Base-by-base conservation (phyloP, 37 sponge, comb jelly and placozoan genomes). In the Mnemiopsis leidyi region DNA sequence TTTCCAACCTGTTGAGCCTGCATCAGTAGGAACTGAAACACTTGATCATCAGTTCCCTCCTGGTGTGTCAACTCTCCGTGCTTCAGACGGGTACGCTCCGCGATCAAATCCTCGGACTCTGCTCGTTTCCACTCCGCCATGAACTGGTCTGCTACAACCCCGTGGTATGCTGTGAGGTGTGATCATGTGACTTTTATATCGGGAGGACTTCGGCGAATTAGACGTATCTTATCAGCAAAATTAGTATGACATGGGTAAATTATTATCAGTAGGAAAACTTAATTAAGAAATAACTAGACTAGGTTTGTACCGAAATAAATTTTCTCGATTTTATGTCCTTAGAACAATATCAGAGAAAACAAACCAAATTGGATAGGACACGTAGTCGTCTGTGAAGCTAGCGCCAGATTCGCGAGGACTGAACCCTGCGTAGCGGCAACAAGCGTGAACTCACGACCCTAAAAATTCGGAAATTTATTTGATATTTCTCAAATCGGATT, bases 1-100 rank as follows among this genome's bases (percentile, higher is more conserved):
- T 13, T 40, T 23, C 90, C 0, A n/a, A 85, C 90, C 90, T 85
- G 90, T 21, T 85, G 21, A 85, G 90, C 90, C 90, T 85, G 90
- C 90, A 85, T 85, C 16, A 40, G 90, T 29, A 85, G 29, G 61
- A 33, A 85, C 61, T 85, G 90, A 37, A 33, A 85, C 29, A 85
- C 90, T 33, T 85, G 61, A 38, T 85, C 90, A 39, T 85, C 90
- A 3, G 90, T 3, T 25, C 90, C 90, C 61, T 85, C 90, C 40
- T 40, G 61, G 26, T 32, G 32, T 0, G 38, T 28, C 90, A 85
- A 26, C 16, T 23, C 90, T 13, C 90, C 90, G 90, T 85, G 90
- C 23, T 39, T 39, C 7, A 85, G 61, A 1, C 90, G 90, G 5
- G 61, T 40, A 35, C 90, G 24, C 48, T 85, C 90, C 26, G 90